Evolutionary conservation across 2,888 invertebrate genomes (phyloP).

Genomic region (Athalia circularis): DNA sequence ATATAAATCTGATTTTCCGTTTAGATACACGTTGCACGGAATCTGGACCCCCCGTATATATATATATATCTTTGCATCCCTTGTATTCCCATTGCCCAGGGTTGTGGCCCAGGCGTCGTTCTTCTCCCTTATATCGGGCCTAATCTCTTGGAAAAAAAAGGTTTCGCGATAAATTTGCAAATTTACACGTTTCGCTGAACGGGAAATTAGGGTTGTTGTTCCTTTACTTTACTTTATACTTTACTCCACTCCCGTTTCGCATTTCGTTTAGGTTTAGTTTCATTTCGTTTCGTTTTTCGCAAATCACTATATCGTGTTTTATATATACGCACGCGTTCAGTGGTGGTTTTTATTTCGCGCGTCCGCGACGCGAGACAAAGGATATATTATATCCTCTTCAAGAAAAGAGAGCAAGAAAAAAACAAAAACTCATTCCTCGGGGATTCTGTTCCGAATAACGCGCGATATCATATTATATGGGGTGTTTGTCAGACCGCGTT

Average conservation of each 20-base stretch:
- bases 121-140: slow-evolving; percentile 36
- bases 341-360: no score
- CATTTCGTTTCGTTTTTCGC: neutral
- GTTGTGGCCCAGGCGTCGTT: neutral
- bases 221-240: neutral
- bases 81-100: neutral
- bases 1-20: slow-evolving; percentile 65
- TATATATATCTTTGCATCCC: slow-evolving; percentile 20
- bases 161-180: slow-evolving; percentile 47
- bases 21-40: slow-evolving; percentile 56
- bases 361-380: no score
- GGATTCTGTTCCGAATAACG: no score
- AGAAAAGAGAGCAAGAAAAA: no score
- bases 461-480: no score
- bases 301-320: neutral
- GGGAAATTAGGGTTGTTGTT: slow-evolving; percentile 46
- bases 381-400: no score
- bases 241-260: neutral
- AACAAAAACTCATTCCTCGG: no score
- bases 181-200: slow-evolving; percentile 46
- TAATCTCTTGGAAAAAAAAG: slow-evolving; percentile 47
- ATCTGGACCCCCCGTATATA: slow-evolving; percentile 7
- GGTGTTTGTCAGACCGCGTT: no score
- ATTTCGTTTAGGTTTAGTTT: neutral
- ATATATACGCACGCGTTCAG: no score